Evolutionary conservation across 2,888 invertebrate genomes (phyloP).

Genomic region (Brassicogethes aeneus): DNA sequence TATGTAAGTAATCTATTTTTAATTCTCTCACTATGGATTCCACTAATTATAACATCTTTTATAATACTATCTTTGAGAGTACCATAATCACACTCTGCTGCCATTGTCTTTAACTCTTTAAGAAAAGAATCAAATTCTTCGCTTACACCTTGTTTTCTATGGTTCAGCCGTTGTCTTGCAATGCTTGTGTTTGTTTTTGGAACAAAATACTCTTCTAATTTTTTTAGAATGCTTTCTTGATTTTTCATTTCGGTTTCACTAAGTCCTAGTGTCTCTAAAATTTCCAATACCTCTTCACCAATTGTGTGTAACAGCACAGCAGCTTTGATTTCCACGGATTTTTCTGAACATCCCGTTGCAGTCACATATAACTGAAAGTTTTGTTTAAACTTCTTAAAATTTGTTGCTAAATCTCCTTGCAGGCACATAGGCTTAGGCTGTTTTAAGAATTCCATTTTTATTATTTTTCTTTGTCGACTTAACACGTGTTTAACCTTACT

Average conservation of each 20-base stretch:
- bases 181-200: constrained; percentile 13
- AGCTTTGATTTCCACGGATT: background rate
- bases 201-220: constrained; percentile 14
- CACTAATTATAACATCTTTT: background rate
- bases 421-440: constrained; percentile 1
- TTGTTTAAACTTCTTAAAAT: background rate
- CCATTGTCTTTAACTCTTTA: background rate
- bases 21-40: background rate
- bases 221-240: background rate
- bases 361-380: background rate
- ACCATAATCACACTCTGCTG: background rate
- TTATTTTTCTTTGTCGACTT: no score
- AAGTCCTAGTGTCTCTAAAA: constrained; percentile 3
- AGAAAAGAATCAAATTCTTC: background rate
- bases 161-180: constrained; percentile 10
- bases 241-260: background rate
- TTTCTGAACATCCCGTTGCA: background rate
- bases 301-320: constrained; percentile 1
- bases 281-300: constrained; percentile 3
- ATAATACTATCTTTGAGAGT: background rate
- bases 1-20: background rate
- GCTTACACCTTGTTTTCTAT: background rate
- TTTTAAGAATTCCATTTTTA: no score
- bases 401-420: background rate
- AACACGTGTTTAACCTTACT: no score